These are phyloP conservation scores for Spodoptera littoralis DNA, from an alignment of 2,888 invertebrate genomes.

Conservation along the genomic window DNA sequence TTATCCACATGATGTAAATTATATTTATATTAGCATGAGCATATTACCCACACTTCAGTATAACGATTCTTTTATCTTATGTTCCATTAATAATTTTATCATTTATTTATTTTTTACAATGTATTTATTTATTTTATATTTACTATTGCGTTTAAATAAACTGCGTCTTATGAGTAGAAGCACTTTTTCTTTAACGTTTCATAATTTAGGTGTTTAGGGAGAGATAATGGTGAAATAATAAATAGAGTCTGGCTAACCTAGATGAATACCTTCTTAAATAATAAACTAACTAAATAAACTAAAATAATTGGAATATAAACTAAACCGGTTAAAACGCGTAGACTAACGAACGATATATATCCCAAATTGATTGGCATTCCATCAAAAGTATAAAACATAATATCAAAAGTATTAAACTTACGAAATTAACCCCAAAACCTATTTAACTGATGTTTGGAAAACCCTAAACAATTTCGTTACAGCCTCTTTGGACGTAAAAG, in stretches of 20 bases:
- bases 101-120: conserved; percentile 51
- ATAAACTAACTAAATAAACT: conserved; percentile 20
- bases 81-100: conserved; percentile 51
- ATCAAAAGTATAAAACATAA: conserved; percentile 22
- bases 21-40: conserved; percentile 80
- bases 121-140: conserved; percentile 59
- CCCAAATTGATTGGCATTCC: conserved; percentile 22
- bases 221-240: conserved; percentile 14
- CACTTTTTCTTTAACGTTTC: conserved; percentile 39
- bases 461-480: conserved; percentile 37
- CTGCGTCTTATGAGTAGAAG: conserved; percentile 22
- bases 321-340: conserved; percentile 26
- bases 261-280: conserved; percentile 12
- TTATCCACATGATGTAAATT: conserved; percentile 74
- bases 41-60: conserved; percentile 61
- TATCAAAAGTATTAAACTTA: conserved; percentile 28
- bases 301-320: conserved; percentile 17
- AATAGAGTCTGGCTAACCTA: conserved; percentile 16
- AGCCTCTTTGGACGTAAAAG: conserved; percentile 31
- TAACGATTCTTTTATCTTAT: conserved; percentile 47
- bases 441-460: conserved; percentile 23
- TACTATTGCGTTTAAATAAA: conserved; percentile 29
- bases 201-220: conserved; percentile 16
- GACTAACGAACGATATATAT: conserved; percentile 19
- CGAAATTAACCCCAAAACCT: conserved; percentile 33